Percentiles rank a stretch among this genome's conserved stretches.
These are phyloP conservation scores for Natrix natrix DNA, from an alignment of 2,797 vertebrate genomes.

Conservation along the genomic window DNA sequence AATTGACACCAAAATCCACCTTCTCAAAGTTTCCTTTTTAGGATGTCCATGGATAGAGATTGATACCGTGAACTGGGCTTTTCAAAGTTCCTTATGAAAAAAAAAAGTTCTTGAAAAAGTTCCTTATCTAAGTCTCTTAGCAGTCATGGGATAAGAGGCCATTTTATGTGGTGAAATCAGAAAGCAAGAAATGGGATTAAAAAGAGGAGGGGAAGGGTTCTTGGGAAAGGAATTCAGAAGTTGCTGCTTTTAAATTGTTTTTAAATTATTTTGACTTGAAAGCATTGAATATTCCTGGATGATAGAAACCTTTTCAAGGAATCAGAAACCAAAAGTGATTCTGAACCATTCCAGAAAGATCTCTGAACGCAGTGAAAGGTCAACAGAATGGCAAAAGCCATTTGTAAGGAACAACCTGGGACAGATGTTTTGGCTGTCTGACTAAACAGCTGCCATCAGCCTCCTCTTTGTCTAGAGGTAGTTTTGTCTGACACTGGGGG, in stretches of 20 bases:
- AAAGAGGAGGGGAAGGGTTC: not conserved
- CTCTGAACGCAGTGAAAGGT: not conserved
- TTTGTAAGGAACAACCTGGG: not conserved
- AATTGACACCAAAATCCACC: not conserved
- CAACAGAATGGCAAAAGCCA: not conserved
- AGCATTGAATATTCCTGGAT: not conserved
- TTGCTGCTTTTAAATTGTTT: not conserved
- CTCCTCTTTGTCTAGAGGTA: not conserved
- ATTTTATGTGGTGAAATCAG: not conserved
- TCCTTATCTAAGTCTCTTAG: not conserved
- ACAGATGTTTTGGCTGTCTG: not conserved
- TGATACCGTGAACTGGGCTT: not conserved
- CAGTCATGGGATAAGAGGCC: not conserved
- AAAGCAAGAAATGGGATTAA: not conserved
- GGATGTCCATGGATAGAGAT: not conserved
- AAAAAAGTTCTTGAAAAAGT: not conserved
- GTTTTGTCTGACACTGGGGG: not conserved
- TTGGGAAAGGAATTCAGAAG: not conserved
- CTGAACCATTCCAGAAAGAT: not conserved
- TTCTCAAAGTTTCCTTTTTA: not conserved
- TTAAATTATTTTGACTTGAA: not conserved
- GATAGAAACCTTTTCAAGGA: not conserved
- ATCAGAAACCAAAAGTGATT: not conserved
- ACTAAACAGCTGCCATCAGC: not conserved
- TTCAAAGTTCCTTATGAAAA: not conserved